Evolutionary conservation across 2,797 vertebrate species (phyloP).

Genomic region (Syngnathus rostellatus): DNA sequence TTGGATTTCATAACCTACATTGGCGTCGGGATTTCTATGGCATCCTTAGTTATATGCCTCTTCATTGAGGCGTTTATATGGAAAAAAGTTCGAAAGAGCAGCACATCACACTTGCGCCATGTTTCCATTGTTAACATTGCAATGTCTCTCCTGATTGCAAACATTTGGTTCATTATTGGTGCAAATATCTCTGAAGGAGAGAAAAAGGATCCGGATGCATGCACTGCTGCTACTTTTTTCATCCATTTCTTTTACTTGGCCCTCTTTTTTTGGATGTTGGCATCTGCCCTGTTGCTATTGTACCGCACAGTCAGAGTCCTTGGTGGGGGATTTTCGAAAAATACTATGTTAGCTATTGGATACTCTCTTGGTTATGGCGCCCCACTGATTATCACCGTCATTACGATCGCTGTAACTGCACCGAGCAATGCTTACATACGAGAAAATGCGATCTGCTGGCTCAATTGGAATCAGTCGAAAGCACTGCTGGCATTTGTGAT

Average conservation of each 20-base stretch:
- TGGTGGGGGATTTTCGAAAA: slow-evolving; percentile 69
- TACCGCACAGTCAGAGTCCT: slow-evolving; percentile 79
- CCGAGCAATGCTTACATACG: slow-evolving; percentile 62
- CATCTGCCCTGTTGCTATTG: slow-evolving; percentile 79
- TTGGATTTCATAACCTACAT: slow-evolving; percentile 72
- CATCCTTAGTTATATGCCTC: slow-evolving; percentile 74
- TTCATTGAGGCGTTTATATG: slow-evolving; percentile 79
- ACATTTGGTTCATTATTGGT: slow-evolving; percentile 81
- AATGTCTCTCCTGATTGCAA: slow-evolving; percentile 77
- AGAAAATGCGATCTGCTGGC: slow-evolving; percentile 68
- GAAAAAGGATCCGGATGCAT: slow-evolving; percentile 29
- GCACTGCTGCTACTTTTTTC: slow-evolving; percentile 78
- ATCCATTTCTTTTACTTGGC: slow-evolving; percentile 87
- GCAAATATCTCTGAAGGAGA: slow-evolving; percentile 40
- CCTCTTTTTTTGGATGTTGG: slow-evolving; percentile 92
- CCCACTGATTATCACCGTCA: slow-evolving; percentile 73
- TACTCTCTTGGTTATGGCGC: slow-evolving; percentile 80
- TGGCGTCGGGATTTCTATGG: slow-evolving; percentile 79
- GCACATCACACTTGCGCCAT: slow-evolving; percentile 81
- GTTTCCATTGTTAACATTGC: slow-evolving; percentile 83
- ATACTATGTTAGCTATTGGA: slow-evolving; percentile 66
- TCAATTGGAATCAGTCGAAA: slow-evolving; percentile 73
- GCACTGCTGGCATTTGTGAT: slow-evolving; percentile 82
- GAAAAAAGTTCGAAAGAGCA: slow-evolving; percentile 76
- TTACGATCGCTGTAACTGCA: slow-evolving; percentile 77